Conservation (phyloP, 2,888 invertebrate genomes). For the Germaria angustata region DNA sequence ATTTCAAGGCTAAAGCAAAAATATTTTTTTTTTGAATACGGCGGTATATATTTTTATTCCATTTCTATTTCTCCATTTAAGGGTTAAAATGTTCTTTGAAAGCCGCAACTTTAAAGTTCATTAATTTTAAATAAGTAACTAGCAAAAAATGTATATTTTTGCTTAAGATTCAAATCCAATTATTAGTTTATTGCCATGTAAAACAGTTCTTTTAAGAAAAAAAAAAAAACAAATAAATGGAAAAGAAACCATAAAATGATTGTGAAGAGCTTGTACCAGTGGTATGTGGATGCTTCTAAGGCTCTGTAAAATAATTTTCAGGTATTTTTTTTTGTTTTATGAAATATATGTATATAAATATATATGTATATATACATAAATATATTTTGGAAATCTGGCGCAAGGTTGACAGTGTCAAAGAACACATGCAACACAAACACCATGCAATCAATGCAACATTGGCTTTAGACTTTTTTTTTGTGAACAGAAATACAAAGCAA, state of each 20-base stretch:
- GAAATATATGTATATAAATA: too few species aligned
- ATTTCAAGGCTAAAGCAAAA: too few species aligned
- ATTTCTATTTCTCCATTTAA: not conserved
- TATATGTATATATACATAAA: too few species aligned
- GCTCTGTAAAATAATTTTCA: not conserved
- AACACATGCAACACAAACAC: slow-evolving; percentile 37
- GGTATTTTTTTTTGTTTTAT: too few species aligned
- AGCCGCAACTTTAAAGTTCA: slow-evolving; percentile 11
- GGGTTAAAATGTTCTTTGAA: slow-evolving; percentile 52
- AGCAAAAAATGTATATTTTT: slow-evolving; percentile 32
- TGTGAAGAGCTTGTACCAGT: slow-evolving; percentile 35
- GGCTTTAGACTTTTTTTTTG: slow-evolving; percentile 10
- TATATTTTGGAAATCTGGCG: slow-evolving; percentile 59
- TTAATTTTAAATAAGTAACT: slow-evolving; percentile 48
- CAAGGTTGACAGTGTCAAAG: slow-evolving; percentile 66
- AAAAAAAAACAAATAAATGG: slow-evolving; percentile 10
- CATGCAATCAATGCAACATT: slow-evolving; percentile 38
- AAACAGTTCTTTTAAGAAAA: slow-evolving; percentile 47
- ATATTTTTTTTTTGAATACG: too few species aligned
- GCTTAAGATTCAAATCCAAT: slow-evolving; percentile 57
- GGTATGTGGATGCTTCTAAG: slow-evolving; percentile 59
- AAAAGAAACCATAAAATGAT: slow-evolving; percentile 16
- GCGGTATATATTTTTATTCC: too few species aligned
- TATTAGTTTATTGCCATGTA: slow-evolving; percentile 67
- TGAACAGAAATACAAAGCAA: slow-evolving; percentile 5